These are phyloP conservation scores for Sebastes vulpes DNA, from an alignment of 2,797 vertebrate species.

Conservation along the genomic window DNA sequence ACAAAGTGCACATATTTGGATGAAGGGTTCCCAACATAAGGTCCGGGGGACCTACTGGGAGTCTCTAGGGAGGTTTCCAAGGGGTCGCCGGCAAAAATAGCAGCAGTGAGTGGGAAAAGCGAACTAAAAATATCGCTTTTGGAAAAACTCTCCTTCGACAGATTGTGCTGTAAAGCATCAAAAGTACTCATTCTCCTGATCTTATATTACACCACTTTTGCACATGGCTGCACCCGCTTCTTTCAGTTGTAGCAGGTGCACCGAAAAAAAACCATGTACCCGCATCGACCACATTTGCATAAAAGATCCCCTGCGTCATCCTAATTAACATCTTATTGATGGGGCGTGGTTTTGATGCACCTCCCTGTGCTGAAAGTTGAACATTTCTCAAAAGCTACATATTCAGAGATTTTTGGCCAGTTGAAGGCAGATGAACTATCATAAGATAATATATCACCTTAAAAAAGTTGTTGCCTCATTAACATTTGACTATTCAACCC, in stretches of 20 bases:
- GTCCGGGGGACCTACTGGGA: slow-evolving; percentile 13
- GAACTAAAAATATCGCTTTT: background rate
- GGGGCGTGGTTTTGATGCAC: too few relatives aligned
- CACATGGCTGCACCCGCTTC: background rate
- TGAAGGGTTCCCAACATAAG: slow-evolving; percentile 38
- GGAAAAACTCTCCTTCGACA: background rate
- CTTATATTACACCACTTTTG: background rate
- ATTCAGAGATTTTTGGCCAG: background rate
- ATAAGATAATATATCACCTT: background rate
- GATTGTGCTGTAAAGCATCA: background rate
- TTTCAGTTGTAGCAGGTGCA: slow-evolving; percentile 22
- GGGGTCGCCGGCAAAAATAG: background rate
- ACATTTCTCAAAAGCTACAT: background rate
- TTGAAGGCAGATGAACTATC: background rate
- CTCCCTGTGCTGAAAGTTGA: background rate
- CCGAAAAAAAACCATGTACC: background rate
- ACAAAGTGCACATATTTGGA: slow-evolving; percentile 51
- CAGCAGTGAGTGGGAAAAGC: background rate
- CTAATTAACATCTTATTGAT: background rate
- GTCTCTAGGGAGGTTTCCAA: background rate
- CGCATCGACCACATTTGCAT: background rate
- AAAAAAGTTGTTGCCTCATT: background rate
- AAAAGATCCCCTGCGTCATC: background rate
- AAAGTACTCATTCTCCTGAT: background rate
- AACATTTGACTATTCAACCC: too few relatives aligned